phyloP scores from a whole-genome alignment of 2,888 invertebrate genomes.

The Limnephilus rhombicus region DNA sequence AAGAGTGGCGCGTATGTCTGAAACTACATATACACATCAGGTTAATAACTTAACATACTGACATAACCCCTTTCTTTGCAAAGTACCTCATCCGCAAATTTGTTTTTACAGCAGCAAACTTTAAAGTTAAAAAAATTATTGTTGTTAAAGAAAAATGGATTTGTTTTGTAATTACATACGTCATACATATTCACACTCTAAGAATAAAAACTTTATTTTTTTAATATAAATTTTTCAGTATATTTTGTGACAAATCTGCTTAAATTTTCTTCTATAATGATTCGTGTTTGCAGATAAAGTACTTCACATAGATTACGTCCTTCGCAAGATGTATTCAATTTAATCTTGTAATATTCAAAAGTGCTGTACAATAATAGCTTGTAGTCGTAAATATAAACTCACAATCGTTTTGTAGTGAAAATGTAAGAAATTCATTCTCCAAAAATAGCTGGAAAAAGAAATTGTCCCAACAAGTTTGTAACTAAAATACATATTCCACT shows the following conservation, averaged over 20 bases:
- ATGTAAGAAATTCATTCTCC: background rate
- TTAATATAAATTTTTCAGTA: background rate
- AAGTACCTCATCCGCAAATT: background rate
- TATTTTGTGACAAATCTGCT: background rate
- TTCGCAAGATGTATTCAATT: background rate
- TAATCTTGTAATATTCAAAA: constrained; percentile 5
- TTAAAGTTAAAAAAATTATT: background rate
- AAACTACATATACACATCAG: background rate
- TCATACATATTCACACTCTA: too few species aligned
- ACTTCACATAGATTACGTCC: background rate
- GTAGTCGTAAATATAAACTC: background rate
- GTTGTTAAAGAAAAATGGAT: background rate
- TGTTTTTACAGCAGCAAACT: background rate
- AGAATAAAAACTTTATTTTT: too few species aligned
- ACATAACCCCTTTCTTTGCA: background rate
- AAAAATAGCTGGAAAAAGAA: background rate
- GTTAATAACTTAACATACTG: background rate
- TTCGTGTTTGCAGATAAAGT: background rate
- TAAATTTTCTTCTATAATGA: background rate
- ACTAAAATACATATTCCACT: background rate
- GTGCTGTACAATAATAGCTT: constrained; percentile 42
- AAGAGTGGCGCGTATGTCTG: background rate
- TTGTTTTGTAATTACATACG: too few species aligned
- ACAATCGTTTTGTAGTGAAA: background rate
- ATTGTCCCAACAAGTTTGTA: background rate